phyloP scores from a whole-genome alignment of 1,140 invertebrate species.

The Ooceraea biroi region DNA sequence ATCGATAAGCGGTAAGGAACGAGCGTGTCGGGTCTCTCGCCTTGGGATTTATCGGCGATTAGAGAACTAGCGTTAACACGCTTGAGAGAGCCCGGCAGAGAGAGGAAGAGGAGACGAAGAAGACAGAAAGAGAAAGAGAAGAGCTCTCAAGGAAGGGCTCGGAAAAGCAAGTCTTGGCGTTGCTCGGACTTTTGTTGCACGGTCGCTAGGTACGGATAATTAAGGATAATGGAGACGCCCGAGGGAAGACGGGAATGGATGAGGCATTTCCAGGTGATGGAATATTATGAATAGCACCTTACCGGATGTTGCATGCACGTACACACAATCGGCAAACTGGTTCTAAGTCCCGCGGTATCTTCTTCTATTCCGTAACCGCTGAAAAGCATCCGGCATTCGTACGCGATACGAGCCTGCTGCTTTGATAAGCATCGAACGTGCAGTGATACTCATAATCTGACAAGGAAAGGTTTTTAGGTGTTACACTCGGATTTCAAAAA shows the following conservation, averaged over 20 bases:
- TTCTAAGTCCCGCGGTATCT: constrained; percentile 53
- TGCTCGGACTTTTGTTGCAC: constrained; percentile 69
- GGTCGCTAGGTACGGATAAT: constrained; percentile 72
- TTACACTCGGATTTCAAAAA: too few relatives aligned
- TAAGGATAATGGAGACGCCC: constrained; percentile 75
- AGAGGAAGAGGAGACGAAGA: not conserved
- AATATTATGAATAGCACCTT: constrained; percentile 75
- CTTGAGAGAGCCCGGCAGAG: constrained; percentile 18
- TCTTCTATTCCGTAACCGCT: constrained; percentile 30
- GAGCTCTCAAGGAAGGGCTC: constrained; percentile 47
- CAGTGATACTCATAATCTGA: not conserved
- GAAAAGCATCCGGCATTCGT: constrained; percentile 8
- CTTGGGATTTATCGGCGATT: constrained; percentile 60
- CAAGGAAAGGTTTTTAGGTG: too few relatives aligned
- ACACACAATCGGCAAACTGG: constrained; percentile 63
- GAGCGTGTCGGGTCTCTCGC: constrained; percentile 46
- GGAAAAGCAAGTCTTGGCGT: constrained; percentile 52
- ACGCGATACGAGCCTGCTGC: not conserved
- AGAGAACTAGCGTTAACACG: constrained; percentile 54
- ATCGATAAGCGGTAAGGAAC: constrained; percentile 58
- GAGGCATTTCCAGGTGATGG: constrained; percentile 73
- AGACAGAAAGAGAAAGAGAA: not conserved
- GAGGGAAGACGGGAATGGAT: constrained; percentile 74
- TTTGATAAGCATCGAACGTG: not conserved
- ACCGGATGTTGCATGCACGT: constrained; percentile 60